phyloP scores from a whole-genome alignment of 2,113 vertebrate genomes.

The Elgaria multicarinata region DNA sequence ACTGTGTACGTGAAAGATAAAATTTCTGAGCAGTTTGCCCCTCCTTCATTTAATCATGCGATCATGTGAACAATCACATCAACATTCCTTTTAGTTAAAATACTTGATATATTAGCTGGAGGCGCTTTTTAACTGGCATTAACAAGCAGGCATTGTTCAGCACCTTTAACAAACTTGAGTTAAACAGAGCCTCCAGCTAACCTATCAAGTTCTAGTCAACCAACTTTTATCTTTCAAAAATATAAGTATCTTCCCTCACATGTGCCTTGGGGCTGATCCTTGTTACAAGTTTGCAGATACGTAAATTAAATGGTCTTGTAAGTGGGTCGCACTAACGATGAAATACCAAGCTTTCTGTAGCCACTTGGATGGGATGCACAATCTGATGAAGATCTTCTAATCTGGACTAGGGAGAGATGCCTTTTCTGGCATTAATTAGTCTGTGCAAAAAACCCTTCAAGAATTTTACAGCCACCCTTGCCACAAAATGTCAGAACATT shows the following conservation, averaged over 20 bases:
- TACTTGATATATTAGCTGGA: neutral
- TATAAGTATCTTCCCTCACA: neutral
- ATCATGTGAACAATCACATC: neutral
- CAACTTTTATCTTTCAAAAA: neutral
- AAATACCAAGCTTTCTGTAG: neutral
- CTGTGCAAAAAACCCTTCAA: neutral
- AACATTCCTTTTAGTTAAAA: constrained; percentile 23
- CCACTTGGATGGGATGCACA: neutral
- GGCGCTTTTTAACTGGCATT: neutral
- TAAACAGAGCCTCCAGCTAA: neutral
- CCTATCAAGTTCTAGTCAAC: neutral
- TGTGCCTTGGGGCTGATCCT: neutral
- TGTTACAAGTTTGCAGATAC: neutral
- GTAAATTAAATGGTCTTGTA: neutral
- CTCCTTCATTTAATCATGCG: constrained; percentile 3
- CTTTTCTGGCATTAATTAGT: neutral
- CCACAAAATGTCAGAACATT: neutral
- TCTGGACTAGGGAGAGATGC: neutral
- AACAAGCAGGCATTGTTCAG: neutral
- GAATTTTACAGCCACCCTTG: neutral
- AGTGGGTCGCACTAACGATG: neutral
- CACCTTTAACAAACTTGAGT: neutral
- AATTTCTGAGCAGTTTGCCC: neutral
- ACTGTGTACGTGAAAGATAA: neutral
- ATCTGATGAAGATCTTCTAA: no score